Base-by-base conservation (phyloP, 2,888 invertebrate species). In the Zelleria hepariella region DNA sequence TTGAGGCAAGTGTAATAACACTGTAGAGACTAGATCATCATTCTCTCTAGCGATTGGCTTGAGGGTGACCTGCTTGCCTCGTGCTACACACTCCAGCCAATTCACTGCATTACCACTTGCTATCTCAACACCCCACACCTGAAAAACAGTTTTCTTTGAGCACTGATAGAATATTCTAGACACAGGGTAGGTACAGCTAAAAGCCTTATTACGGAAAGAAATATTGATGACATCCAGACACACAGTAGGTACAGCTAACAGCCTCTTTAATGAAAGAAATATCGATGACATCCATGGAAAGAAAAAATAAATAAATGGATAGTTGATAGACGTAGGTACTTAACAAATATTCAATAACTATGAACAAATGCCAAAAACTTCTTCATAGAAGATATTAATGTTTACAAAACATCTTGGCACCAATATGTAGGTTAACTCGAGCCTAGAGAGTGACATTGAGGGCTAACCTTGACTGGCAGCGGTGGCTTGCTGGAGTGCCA, bases 81-180 rank as follows among this genome's bases (percentile, higher is more conserved):
- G 84, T 8, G 90, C 89, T 53, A 91, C 83, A 73, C 88, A 87
- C 69, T 91, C 91, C 63, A 92, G 70, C 92, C 92, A 92, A 66
- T 85, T 91, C 3, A 91, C 76, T 59, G 91, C 91, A 80, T 89
- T 89, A 0, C 80, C 80, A 68, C 86, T 86, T 4, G 78, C 84
- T 63, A 89, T 71, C 32, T 89, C 86, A 60, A 89, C 80, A 67
- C 90, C 90, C 88, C 89, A 89, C 56, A 90, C 61, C 90, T 90
- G 70, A 62, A 61, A 63, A 60, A 60, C 62, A 58, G 72, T 70
- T 42, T 42, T 10, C 32, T 42, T 42, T 42, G 4, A 42, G 10
- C 32, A 42, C 32, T n/a, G n/a, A n/a, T n/a, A n/a, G n/a, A n/a
- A n/a, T n/a, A n/a, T n/a, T n/a, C n/a, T n/a, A n/a, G n/a, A n/a